Evolutionary conservation across 2,888 invertebrate species (phyloP), one percentile per base, ranked within the genome.

Genomic region (Geotrupes spiniger): DNA sequence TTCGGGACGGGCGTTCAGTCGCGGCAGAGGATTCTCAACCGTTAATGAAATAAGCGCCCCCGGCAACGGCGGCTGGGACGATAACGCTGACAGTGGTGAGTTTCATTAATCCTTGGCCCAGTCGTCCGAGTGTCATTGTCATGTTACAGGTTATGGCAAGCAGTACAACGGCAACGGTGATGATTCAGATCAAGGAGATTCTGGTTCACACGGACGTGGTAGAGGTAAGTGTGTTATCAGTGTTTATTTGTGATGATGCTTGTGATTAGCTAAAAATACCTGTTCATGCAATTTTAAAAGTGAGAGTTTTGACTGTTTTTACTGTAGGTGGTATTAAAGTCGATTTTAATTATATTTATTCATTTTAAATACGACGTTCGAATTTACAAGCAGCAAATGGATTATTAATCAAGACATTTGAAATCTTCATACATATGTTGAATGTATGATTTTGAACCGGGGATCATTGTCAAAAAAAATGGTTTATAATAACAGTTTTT

Each of bases 1-100:
- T 36, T 27, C 38, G 9, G 51, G 51, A 15, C 41, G 43, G 9
- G 36, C 51, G 4, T 51, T 51, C 17, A 42, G 46, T 10, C 27
- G 41, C 4, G 51, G 51, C 25, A 38, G 51, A 41, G 51, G 51
- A 4, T 51, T 51, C 11, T 25, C 52, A 11, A 46, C 47, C 15
- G 46, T 54, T 37, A 51, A 54, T 1, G 54, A 62, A 25, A 54
- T 53, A 46, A 49, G 54, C 11, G 51, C 45, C 15, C 49, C 53
- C n/a, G 54, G 49, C 14, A 58, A 54, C 11, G 56, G 54, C 15
- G 57, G 52, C 39, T 53, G 56, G 42, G 49, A 53, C 39, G 54
- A 54, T 37, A 53, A 46, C 26, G 46, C 52, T 3, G 28, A 11
- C 17, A 51, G 36, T 29, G 49, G 50, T 27, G 53, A 56, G 48